Base-by-base conservation (phyloP, 1,140 invertebrate genomes). In the Halesus radiatus region DNA sequence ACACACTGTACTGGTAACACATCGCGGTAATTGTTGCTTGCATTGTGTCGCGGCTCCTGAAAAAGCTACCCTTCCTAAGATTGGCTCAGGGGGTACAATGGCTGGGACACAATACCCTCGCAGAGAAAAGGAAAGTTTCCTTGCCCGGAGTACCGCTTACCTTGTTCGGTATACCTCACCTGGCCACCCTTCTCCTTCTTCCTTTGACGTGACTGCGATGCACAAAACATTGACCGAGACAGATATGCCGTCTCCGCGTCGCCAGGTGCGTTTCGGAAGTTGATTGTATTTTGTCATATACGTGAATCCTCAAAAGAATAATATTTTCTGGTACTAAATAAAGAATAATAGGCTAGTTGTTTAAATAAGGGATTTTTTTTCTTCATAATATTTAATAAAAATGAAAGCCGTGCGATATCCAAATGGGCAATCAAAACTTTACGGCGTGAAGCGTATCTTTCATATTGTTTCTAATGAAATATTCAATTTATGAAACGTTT, bases 61-160 rank as follows among this genome's bases (percentile, higher is more conserved):
- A 76, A 79, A 72, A 79, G 23, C 60, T 60, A 82, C 80, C 80
- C 80, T 82, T 68, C 60, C 56, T 23, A 18, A 77, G 58, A 77
- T 77, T 15, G 60, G 75, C 56, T 45, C 29, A 23, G 29, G 52
- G 64, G 64, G 64, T 20, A 79, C 77, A 79, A 79, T 56, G 73
- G 60, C 32, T 10, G 50, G n/a, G 70, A 20, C 77, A 81, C 80
- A 82, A 82, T 82, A 50, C 70, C 68, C 78, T 76, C 32, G 22
- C 26, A 60, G 54, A 79, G 80, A 79, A 82, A 82, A 79, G 77
- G 77, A 82, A 79, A 82, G 77, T 82, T 56, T 82, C 76, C 68
- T 53, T 53, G 29, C 29, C 52, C 32, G 29, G 10, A 66, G 70
- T 74, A 75, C 45, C 80, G 77, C 58, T 16, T 29, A 15, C 54